Evolutionary conservation across 2,888 invertebrate genomes (phyloP).

Genomic region (Pemphredon lugubris): DNA sequence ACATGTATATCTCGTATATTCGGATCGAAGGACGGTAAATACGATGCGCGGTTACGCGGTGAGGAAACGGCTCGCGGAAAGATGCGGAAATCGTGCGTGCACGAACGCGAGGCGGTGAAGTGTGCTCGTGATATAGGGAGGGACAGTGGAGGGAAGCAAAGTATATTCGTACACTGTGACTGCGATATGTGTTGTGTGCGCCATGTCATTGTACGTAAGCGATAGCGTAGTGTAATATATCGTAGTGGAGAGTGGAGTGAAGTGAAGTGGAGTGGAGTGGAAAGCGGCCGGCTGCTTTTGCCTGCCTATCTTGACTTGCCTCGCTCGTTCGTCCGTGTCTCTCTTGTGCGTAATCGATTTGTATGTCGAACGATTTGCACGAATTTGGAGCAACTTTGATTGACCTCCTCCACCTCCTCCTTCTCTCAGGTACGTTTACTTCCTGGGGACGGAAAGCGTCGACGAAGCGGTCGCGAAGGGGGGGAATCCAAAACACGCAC

Average conservation of each 20-base stretch:
- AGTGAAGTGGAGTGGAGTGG: conserved; percentile 64
- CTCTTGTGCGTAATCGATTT: conserved; percentile 82
- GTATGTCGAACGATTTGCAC: conserved; percentile 83
- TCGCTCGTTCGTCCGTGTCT: conserved; percentile 29
- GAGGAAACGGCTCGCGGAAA: conserved; percentile 43
- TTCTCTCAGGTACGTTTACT: conserved; percentile 80
- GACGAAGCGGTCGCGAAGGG: too few species aligned
- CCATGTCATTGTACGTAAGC: conserved; percentile 64
- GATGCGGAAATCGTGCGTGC: conserved; percentile 58
- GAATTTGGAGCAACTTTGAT: conserved; percentile 82
- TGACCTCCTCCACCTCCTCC: too few species aligned
- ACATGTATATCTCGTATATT: too few species aligned
- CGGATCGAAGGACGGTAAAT: conserved; percentile 4
- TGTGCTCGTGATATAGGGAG: conserved; percentile 48
- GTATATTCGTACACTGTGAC: conserved; percentile 55
- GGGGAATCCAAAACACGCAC: conserved; percentile 42
- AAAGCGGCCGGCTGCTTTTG: conserved; percentile 63
- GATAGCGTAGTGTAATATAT: conserved; percentile 54
- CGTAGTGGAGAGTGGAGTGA: conserved; percentile 54
- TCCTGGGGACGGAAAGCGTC: conserved; percentile 26
- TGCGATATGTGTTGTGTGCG: conserved; percentile 47
- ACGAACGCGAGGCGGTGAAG: conserved; percentile 49
- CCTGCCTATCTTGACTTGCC: conserved; percentile 34
- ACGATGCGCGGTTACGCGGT: conserved; percentile 44
- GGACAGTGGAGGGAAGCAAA: conserved; percentile 45